phyloP scores from a whole-genome alignment of 2,888 invertebrate genomes.

The Tinea trinotella region DNA sequence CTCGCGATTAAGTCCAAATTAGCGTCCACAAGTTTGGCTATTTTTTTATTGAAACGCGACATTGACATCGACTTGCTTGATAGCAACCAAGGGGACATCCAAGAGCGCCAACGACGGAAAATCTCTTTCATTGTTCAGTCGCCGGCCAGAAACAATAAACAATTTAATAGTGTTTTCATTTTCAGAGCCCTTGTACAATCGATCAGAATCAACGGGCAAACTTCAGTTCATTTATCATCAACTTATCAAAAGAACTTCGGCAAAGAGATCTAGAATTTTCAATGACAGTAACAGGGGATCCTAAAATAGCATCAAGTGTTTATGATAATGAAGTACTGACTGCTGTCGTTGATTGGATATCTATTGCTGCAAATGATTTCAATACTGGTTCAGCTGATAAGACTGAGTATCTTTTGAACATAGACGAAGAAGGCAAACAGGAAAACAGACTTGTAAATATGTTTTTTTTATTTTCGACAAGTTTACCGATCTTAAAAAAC shows the following conservation, averaged over 20 bases:
- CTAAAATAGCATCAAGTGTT: constrained; percentile 79
- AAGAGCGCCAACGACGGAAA: no score
- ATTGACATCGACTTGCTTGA: no score
- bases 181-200: neutral
- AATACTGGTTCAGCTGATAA: constrained; percentile 82
- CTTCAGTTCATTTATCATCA: constrained; percentile 76
- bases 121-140: no score
- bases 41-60: no score
- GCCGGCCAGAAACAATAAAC: no score
- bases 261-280: constrained; percentile 77
- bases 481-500: no score
- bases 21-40: no score
- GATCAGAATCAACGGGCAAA: constrained; percentile 45
- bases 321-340: constrained; percentile 79
- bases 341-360: constrained; percentile 82
- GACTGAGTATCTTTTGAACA: constrained; percentile 80
- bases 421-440: constrained; percentile 58
- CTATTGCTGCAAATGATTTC: constrained; percentile 87
- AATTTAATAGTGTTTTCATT: no score
- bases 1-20: no score
- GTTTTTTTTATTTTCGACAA: no score
- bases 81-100: no score
- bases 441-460: constrained; percentile 76
- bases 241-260: constrained; percentile 75
- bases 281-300: constrained; percentile 80